phyloP scores from a whole-genome alignment of 2,888 invertebrate species.

The Diabrotica balteata region DNA sequence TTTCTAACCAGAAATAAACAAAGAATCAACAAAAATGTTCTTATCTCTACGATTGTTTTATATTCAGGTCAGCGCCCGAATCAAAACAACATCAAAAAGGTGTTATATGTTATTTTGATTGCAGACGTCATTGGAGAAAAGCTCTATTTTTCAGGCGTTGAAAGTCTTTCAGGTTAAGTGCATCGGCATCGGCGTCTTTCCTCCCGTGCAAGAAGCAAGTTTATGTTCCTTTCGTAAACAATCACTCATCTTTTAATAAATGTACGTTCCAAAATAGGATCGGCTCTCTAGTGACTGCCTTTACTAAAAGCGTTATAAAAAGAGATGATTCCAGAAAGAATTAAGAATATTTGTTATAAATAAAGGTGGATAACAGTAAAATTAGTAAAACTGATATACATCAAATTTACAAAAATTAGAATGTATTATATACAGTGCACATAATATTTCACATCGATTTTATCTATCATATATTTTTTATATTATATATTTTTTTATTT shows the following conservation, averaged over 20 bases:
- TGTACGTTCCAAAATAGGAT: slow-evolving; percentile 40
- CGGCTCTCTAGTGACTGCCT: slow-evolving; percentile 16
- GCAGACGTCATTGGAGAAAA: slow-evolving; percentile 43
- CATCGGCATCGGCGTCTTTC: slow-evolving; percentile 9
- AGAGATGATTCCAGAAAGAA: slow-evolving; percentile 6
- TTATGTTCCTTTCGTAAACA: slow-evolving; percentile 49
- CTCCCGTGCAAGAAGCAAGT: slow-evolving; percentile 34
- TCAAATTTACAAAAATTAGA: no score
- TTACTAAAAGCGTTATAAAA: slow-evolving; percentile 25
- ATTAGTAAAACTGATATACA: no score
- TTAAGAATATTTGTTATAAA: slow-evolving; percentile 5
- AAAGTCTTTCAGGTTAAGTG: slow-evolving; percentile 28
- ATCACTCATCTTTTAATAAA: slow-evolving; percentile 48
- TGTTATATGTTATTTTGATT: slow-evolving; percentile 41
- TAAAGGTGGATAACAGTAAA: no score
- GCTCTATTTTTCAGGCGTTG: slow-evolving; percentile 45
- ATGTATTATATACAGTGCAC: no score
- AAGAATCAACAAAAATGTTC: no score
- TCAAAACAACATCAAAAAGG: slow-evolving; percentile 21
- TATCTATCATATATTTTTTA: no score
- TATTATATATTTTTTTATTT: no score
- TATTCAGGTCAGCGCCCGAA: slow-evolving; percentile 1
- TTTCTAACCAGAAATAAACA: no score
- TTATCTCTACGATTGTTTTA: no score
- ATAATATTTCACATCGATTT: no score